Evolutionary conservation across 92 coral and sea anemone species (phyloP), one percentile per base, ranked within the genome.

Genomic region (Umimayanthus chanpuru): DNA sequence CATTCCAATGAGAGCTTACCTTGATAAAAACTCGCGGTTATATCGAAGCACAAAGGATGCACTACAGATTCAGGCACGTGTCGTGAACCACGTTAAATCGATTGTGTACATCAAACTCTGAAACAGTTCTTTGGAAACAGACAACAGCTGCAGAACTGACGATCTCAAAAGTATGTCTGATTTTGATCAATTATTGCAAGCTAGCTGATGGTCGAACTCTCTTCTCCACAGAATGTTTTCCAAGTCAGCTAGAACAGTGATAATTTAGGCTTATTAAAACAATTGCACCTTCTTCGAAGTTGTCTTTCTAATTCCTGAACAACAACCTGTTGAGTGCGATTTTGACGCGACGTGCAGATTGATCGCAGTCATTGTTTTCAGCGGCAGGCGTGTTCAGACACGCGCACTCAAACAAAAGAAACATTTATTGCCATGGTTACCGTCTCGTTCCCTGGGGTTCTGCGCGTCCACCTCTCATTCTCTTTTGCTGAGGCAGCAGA

Each of bases 341-440:
- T 32, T 21, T 43, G 73, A 80, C 72, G 85, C 85, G 76, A 66
- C 28, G 28, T 39, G 18, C 39, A 49, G 36, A 25, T 79, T 80
- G 71, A 53, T 44, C 44, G 43, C 8, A 43, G 3, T 44, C 43
- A 44, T 70, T 83, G 78, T 83, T 25, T 44, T 68, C 87, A 83
- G 87, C 87, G 87, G 87, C 77, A 26, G 87, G 74, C 66, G 28
- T 41, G 78, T 68, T 83, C 87, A 83, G 87, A 44, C 87, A 83
- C 87, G 87, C 87, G 87, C 77, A 47, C 74, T 83, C 78, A 83
- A 83, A 83, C 87, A 83, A 83, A 82, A 28, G 66, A 67, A 25
- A 20, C 44, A 9, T 21, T 68, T 68, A 68, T 83, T 83, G 77
- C 67, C 78, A 70, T 82, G 86, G 77, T 55, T 67, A 82, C 86